Evolutionary conservation across 2,888 invertebrate genomes (phyloP), one percentile per base, ranked within the genome.

Genomic region (Scaptomyza caliginosa): DNA sequence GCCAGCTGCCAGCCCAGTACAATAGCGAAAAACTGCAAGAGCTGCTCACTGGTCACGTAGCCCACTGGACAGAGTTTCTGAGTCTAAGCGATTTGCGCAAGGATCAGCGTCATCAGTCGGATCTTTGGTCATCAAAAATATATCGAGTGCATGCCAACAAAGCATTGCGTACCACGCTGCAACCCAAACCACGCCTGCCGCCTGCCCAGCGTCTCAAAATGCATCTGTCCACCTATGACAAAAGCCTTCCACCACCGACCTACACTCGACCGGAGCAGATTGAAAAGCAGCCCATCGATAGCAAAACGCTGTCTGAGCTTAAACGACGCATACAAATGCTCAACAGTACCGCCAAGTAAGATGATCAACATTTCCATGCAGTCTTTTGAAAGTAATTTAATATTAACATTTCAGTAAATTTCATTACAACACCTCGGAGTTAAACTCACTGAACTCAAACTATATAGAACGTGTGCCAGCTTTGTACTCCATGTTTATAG

Each of bases 1-100:
- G 78, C 3, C 88, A 94, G 30, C 91, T 96, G 36, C 96, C 96
- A 7, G 93, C 94, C 0, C 95, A 95, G 79, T 96, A 95, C 86
- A 94, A 95, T 90, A 93, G 94, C 5, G 93, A 93, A 56, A 93
- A 94, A 71, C 90, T 96, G 42, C 89, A 93, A 1, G 91, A 92
- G 28, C 92, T 96, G 32, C 92, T 96, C 56, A 93, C 93, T 85
- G 93, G 93, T 3, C 93, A 93, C 85, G 28, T 77, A 93, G 93
- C 90, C 89, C 93, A 94, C 28, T 96, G 96, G 95, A 91, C 94
- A 13, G 95, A 95, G 82, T 94, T 93, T 83, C 88, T 95, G 1
- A 93, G 94, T 88, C 92, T 93, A 28, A 92, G 93, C 55, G 84
- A 91, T 13, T 91, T 95, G 19, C 93, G 93, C 59, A 91, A 92